A percentile compares a stretch with the other conserved stretches of the same genome.
These are phyloP conservation scores for Tiliacea citrago DNA, from an alignment of 2,888 invertebrate genomes.

Conservation along the genomic window DNA sequence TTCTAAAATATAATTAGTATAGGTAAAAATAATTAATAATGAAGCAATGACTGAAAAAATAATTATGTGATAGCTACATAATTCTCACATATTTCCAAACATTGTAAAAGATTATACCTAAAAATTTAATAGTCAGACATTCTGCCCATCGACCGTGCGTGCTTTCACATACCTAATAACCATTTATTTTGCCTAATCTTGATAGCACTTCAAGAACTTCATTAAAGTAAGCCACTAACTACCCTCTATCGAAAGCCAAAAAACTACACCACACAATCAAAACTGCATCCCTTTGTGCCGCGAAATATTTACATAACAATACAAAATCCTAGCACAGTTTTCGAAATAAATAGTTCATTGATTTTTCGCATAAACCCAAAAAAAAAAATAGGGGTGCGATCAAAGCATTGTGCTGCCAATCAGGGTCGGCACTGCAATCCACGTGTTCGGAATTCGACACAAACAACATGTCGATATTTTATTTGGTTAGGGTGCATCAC, in stretches of 20 bases:
- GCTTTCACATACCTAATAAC: neutral
- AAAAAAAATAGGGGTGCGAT: slow-evolving; percentile 49
- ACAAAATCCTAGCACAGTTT: slow-evolving; percentile 19
- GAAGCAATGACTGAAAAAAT: too few species aligned
- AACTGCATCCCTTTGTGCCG: neutral
- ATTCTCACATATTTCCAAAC: too few species aligned
- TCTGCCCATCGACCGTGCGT: neutral
- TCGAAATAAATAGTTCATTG: slow-evolving; percentile 41
- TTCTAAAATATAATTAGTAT: too few species aligned
- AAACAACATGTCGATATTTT: slow-evolving; percentile 26
- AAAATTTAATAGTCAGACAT: neutral
- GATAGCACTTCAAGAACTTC: slow-evolving; percentile 13
- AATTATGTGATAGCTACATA: too few species aligned
- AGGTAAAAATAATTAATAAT: too few species aligned
- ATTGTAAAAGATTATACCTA: too few species aligned
- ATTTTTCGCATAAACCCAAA: slow-evolving; percentile 34
- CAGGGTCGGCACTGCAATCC: slow-evolving; percentile 33
- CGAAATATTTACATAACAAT: slow-evolving; percentile 43
- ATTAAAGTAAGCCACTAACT: slow-evolving; percentile 8
- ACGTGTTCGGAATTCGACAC: slow-evolving; percentile 59
- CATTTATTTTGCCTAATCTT: neutral
- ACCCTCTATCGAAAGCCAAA: neutral
- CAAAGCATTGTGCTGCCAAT: slow-evolving; percentile 53
- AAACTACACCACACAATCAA: slow-evolving; percentile 9
- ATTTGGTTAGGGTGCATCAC: slow-evolving; percentile 14